Evolutionary conservation across 2,888 invertebrate genomes (phyloP).

Genomic region (Adelognathus sp.): DNA sequence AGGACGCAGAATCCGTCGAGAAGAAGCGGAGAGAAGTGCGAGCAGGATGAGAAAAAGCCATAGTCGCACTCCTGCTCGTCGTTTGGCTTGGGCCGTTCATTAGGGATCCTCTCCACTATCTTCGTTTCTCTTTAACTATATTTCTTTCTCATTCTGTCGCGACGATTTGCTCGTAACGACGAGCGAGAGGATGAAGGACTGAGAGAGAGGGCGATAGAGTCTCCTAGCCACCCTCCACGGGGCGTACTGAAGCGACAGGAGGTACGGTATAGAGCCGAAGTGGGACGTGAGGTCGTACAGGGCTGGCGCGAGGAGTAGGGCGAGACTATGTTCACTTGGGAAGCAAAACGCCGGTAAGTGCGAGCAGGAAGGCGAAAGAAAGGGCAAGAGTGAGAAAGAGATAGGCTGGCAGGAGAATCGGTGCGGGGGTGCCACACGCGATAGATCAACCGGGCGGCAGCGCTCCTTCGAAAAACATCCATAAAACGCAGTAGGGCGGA

Average conservation of each 20-base stretch:
- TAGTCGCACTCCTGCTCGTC: slow-evolving; percentile 30
- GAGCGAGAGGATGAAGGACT: background rate
- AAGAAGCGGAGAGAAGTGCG: slow-evolving; percentile 40
- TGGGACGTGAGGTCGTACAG: slow-evolving; percentile 58
- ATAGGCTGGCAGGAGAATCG: slow-evolving; percentile 34
- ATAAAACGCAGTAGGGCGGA: slow-evolving; percentile 82
- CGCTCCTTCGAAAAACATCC: slow-evolving; percentile 81
- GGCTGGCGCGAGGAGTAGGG: slow-evolving; percentile 45
- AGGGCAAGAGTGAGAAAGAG: slow-evolving; percentile 37
- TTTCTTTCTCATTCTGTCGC: slow-evolving; percentile 57
- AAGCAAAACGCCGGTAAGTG: slow-evolving; percentile 35
- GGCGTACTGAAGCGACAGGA: slow-evolving; percentile 47
- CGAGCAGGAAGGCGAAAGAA: slow-evolving; percentile 52
- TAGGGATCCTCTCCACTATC: slow-evolving; percentile 69
- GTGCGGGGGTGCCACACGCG: slow-evolving; percentile 72
- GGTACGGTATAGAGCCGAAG: slow-evolving; percentile 50
- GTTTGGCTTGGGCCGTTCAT: slow-evolving; percentile 69
- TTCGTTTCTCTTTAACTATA: slow-evolving; percentile 1
- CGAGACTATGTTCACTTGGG: slow-evolving; percentile 47
- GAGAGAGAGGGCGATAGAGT: slow-evolving; percentile 22
- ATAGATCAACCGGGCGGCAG: slow-evolving; percentile 81
- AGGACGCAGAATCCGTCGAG: slow-evolving; percentile 35
- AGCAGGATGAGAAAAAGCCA: slow-evolving; percentile 38
- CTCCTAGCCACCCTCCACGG: slow-evolving; percentile 47
- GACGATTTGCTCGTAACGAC: slow-evolving; percentile 9